These are phyloP conservation scores for Pionites leucogaster DNA, from an alignment of 2,113 vertebrate species.

Conservation along the genomic window DNA sequence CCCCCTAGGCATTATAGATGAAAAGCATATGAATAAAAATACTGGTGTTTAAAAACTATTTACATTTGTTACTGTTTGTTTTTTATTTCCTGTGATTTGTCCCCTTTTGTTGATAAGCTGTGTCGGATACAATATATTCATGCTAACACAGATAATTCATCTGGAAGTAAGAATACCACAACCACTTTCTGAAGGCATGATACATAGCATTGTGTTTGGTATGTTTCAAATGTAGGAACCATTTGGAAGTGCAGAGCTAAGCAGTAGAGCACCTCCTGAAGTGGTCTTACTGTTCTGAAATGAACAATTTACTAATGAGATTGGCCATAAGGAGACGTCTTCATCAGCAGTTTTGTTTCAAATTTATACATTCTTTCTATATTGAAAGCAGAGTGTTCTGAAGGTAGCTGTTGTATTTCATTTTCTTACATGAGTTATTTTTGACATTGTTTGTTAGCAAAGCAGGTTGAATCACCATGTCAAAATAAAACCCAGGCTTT, in stretches of 20 bases:
- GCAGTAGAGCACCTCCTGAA: not conserved
- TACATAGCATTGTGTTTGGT: not conserved
- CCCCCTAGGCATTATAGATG: not conserved
- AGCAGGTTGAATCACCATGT: not conserved
- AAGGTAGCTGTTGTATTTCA: not conserved
- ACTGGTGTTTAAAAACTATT: not conserved
- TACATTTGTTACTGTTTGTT: not conserved
- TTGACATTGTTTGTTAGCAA: not conserved
- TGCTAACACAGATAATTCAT: not conserved
- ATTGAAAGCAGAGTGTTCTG: not conserved
- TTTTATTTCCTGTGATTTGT: not conserved
- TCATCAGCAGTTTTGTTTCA: not conserved
- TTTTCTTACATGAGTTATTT: conserved; percentile 12
- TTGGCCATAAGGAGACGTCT: not conserved
- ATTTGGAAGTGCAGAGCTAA: not conserved
- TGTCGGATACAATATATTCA: not conserved
- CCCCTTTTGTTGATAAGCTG: not conserved
- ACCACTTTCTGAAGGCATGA: not conserved
- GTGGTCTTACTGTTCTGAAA: not conserved
- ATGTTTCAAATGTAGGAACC: not conserved
- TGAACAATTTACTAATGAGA: not conserved
- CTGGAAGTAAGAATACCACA: not conserved
- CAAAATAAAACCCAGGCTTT: not conserved
- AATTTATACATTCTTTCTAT: not conserved
- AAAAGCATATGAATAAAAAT: not conserved